Percentiles rank a stretch among this genome's conserved stretches.
Evolutionary conservation across 2,113 vertebrate genomes (phyloP).

Genomic region (Sander vitreus): DNA sequence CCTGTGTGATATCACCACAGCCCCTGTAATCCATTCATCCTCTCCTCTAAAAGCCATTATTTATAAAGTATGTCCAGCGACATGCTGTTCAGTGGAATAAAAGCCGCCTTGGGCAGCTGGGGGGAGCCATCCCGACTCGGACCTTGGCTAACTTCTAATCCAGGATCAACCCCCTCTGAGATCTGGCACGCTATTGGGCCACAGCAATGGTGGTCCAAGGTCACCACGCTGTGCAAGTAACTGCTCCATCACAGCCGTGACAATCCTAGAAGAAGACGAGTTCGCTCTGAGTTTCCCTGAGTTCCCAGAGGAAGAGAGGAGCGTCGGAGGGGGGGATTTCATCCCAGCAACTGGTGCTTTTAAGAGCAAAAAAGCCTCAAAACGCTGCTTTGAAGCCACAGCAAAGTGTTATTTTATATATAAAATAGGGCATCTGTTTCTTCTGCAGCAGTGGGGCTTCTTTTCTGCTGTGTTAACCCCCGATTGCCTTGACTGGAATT

Average conservation of each 20-base stretch:
- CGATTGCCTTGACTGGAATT: not conserved
- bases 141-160: slow-evolving; percentile 38
- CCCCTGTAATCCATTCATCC: slow-evolving; percentile 57
- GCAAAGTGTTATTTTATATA: slow-evolving; percentile 42
- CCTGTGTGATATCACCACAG: slow-evolving; percentile 31
- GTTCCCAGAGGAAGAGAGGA: slow-evolving; percentile 12
- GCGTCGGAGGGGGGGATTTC: slow-evolving; percentile 17
- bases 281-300: slow-evolving; percentile 1
- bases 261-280: slow-evolving; percentile 4
- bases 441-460: not conserved
- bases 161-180: slow-evolving; percentile 40
- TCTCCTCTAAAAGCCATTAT: slow-evolving; percentile 44
- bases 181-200: slow-evolving; percentile 10
- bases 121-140: not conserved
- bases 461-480: slow-evolving; percentile 18
- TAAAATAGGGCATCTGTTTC: slow-evolving; percentile 5
- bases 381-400: slow-evolving; percentile 33
- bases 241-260: slow-evolving; percentile 29
- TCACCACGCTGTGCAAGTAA: slow-evolving; percentile 10
- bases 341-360: slow-evolving; percentile 27
- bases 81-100: slow-evolving; percentile 42
- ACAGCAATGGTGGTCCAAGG: not conserved
- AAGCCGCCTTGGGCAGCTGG: slow-evolving; percentile 18
- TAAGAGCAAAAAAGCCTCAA: slow-evolving; percentile 43
- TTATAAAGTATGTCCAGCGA: slow-evolving; percentile 41